phyloP scores from a whole-genome alignment of 2,113 vertebrate species.

The Tympanuchus pallidicinctus region DNA sequence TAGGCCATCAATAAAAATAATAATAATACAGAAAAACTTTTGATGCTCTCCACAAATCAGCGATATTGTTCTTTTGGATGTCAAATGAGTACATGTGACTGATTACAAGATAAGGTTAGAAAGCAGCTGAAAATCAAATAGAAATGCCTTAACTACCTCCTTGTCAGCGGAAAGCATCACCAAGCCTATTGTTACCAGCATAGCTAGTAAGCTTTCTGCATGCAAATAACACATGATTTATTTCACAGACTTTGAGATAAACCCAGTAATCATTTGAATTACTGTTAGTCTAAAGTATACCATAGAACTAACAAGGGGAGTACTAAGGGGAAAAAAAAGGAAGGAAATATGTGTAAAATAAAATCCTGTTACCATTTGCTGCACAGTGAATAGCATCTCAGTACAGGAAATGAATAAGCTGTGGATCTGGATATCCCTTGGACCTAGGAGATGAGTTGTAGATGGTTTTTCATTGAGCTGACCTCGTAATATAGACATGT shows the following conservation, averaged over 20 bases:
- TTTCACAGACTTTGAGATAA: slow-evolving; percentile 37
- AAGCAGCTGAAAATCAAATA: slow-evolving; percentile 23
- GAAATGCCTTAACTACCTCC: not conserved
- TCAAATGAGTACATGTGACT: not conserved
- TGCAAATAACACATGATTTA: slow-evolving; percentile 35
- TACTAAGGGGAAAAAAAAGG: slow-evolving; percentile 11
- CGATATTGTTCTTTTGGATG: slow-evolving; percentile 2
- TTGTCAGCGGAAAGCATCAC: slow-evolving; percentile 2
- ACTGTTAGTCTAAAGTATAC: not conserved
- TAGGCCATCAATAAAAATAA: slow-evolving; percentile 19
- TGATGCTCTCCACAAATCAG: not conserved
- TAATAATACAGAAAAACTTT: not conserved
- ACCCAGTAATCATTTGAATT: slow-evolving; percentile 10
- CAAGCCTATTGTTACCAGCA: not conserved
- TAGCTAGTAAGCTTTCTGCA: slow-evolving; percentile 9
- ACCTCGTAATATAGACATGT: slow-evolving; percentile 14
- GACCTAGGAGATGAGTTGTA: not conserved
- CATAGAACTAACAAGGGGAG: not conserved
- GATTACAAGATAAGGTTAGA: slow-evolving; percentile 21
- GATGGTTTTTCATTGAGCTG: slow-evolving; percentile 24
- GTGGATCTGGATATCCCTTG: not conserved
- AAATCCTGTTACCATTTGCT: slow-evolving; percentile 33
- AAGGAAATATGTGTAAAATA: slow-evolving; percentile 61
- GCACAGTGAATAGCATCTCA: not conserved
- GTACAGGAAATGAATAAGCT: slow-evolving; percentile 45